Evolutionary conservation across 2,113 vertebrate species (phyloP).

Genomic region (Rutilus rutilus): DNA sequence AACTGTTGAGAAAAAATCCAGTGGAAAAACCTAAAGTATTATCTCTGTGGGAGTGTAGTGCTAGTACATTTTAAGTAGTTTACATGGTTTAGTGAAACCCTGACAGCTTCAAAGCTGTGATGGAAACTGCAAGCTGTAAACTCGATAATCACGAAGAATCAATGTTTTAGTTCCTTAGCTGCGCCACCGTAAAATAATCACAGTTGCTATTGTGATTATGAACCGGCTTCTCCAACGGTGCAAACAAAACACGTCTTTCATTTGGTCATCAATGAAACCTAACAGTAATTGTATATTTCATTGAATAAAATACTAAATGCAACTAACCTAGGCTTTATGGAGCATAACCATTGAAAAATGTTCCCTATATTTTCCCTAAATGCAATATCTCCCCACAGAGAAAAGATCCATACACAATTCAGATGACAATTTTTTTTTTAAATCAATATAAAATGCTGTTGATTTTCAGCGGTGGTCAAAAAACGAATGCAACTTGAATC

Average conservation of each 20-base stretch:
- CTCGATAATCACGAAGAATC: not conserved
- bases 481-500: conserved; percentile 41
- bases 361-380: not conserved
- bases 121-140: not conserved
- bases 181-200: too few relatives aligned
- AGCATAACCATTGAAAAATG: not conserved
- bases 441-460: not conserved
- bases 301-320: not conserved
- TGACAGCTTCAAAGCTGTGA: not conserved
- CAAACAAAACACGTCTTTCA: not conserved
- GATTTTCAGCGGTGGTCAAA: not conserved
- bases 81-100: not conserved
- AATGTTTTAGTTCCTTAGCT: not conserved
- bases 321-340: not conserved
- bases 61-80: not conserved
- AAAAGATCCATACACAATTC: conserved; percentile 1
- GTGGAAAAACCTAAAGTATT: not conserved
- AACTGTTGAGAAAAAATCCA: conserved; percentile 4
- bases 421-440: not conserved
- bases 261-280: not conserved
- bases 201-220: too few relatives aligned
- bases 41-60: not conserved
- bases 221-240: not conserved
- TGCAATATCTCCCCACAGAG: not conserved
- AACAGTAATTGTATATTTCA: not conserved